A percentile compares a stretch with the other conserved stretches of the same genome.
Conservation (phyloP, 2,797 vertebrate genomes). For the Chelon labrosus region DNA sequence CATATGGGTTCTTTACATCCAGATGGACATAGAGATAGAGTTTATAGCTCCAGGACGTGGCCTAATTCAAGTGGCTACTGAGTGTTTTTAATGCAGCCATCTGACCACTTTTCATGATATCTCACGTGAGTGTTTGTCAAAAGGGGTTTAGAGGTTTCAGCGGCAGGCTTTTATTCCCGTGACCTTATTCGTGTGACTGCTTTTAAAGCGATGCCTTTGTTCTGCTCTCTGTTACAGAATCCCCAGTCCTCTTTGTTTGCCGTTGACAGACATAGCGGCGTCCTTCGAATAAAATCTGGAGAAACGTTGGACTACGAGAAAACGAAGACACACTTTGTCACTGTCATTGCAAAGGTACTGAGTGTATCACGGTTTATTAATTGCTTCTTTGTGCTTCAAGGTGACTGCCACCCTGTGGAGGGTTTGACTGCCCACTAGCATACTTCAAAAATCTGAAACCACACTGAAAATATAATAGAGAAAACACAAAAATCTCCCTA, state of each 20-base stretch:
- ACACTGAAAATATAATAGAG: too few relatives aligned
- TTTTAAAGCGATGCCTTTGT: constrained; percentile 50
- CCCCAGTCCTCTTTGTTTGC: constrained; percentile 84
- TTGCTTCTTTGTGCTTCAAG: background rate
- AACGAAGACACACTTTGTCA: constrained; percentile 90
- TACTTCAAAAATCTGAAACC: too few relatives aligned
- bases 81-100: constrained; percentile 51
- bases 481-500: background rate
- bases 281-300: constrained; percentile 90
- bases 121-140: constrained; percentile 50
- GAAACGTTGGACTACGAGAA: constrained; percentile 93
- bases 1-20: constrained; percentile 64
- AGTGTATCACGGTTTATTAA: background rate
- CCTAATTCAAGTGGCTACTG: constrained; percentile 51
- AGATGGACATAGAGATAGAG: constrained; percentile 53
- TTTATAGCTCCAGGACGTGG: constrained; percentile 29
- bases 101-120: constrained; percentile 49
- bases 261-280: constrained; percentile 92
- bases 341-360: constrained; percentile 91
- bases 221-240: constrained; percentile 63
- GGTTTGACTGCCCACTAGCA: background rate
- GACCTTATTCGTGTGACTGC: constrained; percentile 29
- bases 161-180: constrained; percentile 29
- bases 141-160: constrained; percentile 42
- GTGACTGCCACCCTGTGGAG: background rate